These are phyloP conservation scores for Tyria jacobaeae DNA, from an alignment of 2,888 invertebrate genomes.

Conservation along the genomic window DNA sequence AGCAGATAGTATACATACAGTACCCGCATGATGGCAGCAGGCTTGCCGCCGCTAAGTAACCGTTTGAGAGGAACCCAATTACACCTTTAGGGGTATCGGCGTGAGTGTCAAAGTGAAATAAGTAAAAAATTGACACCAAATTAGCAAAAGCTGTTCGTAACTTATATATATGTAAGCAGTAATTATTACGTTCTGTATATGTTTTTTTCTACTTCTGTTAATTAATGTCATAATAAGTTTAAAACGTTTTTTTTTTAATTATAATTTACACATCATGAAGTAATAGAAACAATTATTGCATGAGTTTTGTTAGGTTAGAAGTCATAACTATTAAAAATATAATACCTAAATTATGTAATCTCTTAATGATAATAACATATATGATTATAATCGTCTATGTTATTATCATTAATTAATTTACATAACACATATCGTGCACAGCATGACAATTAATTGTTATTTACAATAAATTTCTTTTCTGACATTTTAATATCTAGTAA, in stretches of 20 bases:
- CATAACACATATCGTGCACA: conserved; percentile 7
- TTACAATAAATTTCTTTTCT: not conserved
- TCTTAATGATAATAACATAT: not conserved
- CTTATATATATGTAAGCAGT: too few species aligned
- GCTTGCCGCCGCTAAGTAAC: too few species aligned
- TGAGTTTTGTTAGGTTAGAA: not conserved
- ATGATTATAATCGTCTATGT: too few species aligned
- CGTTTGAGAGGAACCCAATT: too few species aligned
- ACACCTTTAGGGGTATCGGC: too few species aligned
- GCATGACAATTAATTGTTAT: not conserved
- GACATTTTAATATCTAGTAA: not conserved
- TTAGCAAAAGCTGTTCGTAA: too few species aligned
- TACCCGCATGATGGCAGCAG: too few species aligned
- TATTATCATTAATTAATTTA: conserved; percentile 4
- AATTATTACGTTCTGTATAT: too few species aligned
- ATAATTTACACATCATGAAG: not conserved
- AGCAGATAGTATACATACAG: too few species aligned
- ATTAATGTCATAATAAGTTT: not conserved
- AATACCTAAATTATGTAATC: not conserved
- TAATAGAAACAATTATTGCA: not conserved
- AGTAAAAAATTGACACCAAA: too few species aligned
- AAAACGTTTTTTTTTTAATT: not conserved
- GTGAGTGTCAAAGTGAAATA: too few species aligned
- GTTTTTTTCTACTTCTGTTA: too few species aligned
- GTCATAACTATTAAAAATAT: not conserved